phyloP scores from a whole-genome alignment of 2,888 invertebrate genomes.

The Yponomeuta evonymella region DNA sequence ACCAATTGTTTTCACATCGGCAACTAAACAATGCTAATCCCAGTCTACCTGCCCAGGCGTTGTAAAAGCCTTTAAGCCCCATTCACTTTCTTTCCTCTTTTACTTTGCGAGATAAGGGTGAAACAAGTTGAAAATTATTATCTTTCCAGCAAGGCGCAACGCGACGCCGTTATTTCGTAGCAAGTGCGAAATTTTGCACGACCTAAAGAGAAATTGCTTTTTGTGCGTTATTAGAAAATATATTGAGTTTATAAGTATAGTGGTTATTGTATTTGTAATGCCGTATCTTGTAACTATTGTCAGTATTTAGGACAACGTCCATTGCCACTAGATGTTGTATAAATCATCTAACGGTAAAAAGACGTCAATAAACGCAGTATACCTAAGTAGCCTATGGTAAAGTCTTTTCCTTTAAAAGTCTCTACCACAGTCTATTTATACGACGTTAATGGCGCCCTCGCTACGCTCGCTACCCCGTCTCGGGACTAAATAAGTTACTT shows the following conservation, averaged over 20 bases:
- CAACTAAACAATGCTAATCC: conserved; percentile 3
- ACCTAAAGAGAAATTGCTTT: not conserved
- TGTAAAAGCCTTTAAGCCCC: not conserved
- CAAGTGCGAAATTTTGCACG: not conserved
- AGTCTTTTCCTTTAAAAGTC: too few species aligned
- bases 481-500: too few species aligned
- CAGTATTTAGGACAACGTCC: too few species aligned
- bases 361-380: too few species aligned
- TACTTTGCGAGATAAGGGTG: not conserved
- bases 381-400: too few species aligned
- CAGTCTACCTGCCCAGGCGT: not conserved
- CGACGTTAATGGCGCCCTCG: too few species aligned
- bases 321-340: too few species aligned
- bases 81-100: conserved; percentile 1
- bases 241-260: not conserved
- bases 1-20: not conserved
- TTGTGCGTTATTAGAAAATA: not conserved
- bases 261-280: too few species aligned
- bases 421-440: too few species aligned
- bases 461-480: too few species aligned
- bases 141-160: not conserved
- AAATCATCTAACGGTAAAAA: too few species aligned
- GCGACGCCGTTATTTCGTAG: not conserved
- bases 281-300: too few species aligned
- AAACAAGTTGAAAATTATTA: not conserved